These are phyloP conservation scores for Microcaecilia unicolor DNA, from an alignment of 2,797 vertebrate genomes.

Conservation along the genomic window DNA sequence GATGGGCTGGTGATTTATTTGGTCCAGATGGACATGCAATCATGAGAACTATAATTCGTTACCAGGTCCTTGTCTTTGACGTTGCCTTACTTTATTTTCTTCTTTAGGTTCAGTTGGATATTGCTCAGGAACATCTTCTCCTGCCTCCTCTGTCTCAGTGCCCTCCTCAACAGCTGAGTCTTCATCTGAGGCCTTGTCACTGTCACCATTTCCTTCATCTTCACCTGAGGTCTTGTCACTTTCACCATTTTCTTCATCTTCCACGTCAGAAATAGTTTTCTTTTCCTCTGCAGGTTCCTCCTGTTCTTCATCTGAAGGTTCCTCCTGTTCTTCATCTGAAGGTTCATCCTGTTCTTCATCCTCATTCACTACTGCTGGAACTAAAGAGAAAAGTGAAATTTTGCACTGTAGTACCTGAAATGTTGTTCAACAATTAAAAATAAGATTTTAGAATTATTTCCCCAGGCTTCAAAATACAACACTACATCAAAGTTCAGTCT, in stretches of 20 bases:
- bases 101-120: constrained; percentile 8
- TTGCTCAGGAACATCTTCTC: constrained; percentile 1
- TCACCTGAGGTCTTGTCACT: constrained; percentile 22
- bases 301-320: constrained; percentile 8
- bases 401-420: too few species aligned
- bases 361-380: constrained; percentile 29
- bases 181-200: constrained; percentile 19
- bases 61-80: constrained; percentile 35
- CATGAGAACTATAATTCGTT: constrained; percentile 22
- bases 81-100: constrained; percentile 48
- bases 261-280: constrained; percentile 22
- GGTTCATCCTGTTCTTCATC: constrained; percentile 25
- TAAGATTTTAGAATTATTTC: too few species aligned
- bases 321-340: background rate
- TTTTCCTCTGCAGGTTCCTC: constrained; percentile 33
- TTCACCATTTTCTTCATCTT: constrained; percentile 11
- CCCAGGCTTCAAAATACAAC: too few species aligned
- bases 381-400: constrained; percentile 6
- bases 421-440: background rate
- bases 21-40: constrained; percentile 21
- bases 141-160: constrained; percentile 15
- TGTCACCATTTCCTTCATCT: constrained; percentile 22
- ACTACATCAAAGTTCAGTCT: too few species aligned
- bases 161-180: constrained; percentile 31
- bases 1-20: constrained; percentile 8